Conservation (phyloP, 37 sponge, comb jelly and placozoan species). For the Tethya wilhelma region DNA sequence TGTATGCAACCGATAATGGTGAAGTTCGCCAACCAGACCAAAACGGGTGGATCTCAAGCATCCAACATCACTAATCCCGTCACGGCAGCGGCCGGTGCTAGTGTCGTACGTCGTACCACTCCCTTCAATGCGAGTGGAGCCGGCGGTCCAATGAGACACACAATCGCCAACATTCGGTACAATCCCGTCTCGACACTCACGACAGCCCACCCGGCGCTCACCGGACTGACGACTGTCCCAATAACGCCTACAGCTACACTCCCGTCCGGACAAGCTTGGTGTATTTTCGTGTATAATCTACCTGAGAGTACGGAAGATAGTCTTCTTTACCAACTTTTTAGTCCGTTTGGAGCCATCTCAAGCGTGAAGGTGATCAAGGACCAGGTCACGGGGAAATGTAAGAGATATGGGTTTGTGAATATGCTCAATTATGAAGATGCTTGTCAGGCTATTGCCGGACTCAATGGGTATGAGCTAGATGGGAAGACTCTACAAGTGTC, state of each 20-base stretch:
- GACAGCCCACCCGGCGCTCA: background rate
- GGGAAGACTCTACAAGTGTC: slow-evolving; percentile 90
- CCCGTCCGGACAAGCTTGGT: slow-evolving; percentile 53
- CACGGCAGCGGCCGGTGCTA: background rate
- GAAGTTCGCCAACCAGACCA: slow-evolving; percentile 80
- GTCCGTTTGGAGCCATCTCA: slow-evolving; percentile 85
- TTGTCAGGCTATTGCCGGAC: slow-evolving; percentile 59
- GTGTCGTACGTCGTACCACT: background rate
- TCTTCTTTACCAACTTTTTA: slow-evolving; percentile 87
- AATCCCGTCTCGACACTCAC: slow-evolving; percentile 52
- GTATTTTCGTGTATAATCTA: slow-evolving; percentile 89
- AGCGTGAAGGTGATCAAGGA: slow-evolving; percentile 84
- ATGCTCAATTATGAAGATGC: slow-evolving; percentile 93
- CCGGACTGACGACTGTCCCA: background rate
- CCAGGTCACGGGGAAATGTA: slow-evolving; percentile 59
- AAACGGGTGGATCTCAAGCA: background rate
- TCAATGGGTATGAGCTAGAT: slow-evolving; percentile 67
- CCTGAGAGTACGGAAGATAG: slow-evolving; percentile 78
- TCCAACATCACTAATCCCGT: background rate
- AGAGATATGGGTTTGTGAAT: slow-evolving; percentile 96
- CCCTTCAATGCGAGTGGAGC: background rate
- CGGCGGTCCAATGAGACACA: slow-evolving; percentile 73
- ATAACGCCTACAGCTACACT: background rate
- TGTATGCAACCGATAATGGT: slow-evolving; percentile 70
- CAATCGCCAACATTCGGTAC: slow-evolving; percentile 54